These are phyloP conservation scores for Neosilurus mollespiculum DNA, from an alignment of 2,797 vertebrate genomes.

Conservation along the genomic window DNA sequence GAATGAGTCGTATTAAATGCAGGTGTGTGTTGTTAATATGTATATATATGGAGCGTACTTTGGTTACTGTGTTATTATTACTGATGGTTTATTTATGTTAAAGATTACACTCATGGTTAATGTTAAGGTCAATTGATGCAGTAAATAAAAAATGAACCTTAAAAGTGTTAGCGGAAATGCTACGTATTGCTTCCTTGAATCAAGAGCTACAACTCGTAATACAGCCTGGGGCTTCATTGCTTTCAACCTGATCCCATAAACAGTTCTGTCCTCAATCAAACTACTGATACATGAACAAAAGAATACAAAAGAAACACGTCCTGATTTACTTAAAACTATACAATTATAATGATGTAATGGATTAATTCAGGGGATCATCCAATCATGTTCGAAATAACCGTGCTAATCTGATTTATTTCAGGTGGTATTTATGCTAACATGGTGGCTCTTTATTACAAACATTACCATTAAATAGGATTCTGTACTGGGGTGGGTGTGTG, in stretches of 20 bases:
- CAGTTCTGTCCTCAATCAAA: too few species aligned
- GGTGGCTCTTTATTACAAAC: neutral
- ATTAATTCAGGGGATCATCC: neutral
- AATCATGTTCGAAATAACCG: conserved; percentile 1
- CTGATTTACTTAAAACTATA: neutral
- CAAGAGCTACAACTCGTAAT: neutral
- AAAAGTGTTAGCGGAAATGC: neutral
- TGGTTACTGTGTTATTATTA: neutral
- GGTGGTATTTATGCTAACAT: neutral
- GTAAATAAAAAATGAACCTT: neutral
- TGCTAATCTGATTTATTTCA: neutral
- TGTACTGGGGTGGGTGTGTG: too few species aligned
- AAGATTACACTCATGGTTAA: neutral
- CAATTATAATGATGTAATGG: neutral
- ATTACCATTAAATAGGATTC: neutral
- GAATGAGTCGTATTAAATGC: neutral
- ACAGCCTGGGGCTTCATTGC: neutral
- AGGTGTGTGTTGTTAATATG: neutral
- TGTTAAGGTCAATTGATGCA: neutral
- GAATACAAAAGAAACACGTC: neutral
- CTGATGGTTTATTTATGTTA: neutral
- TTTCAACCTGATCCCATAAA: neutral
- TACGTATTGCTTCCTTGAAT: conserved; percentile 27
- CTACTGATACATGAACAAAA: neutral
- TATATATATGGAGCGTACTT: neutral